A percentile compares a stretch with the other conserved stretches of the same genome.
phyloP scores from a whole-genome alignment of 2,113 vertebrate genomes.

The Chelonoidis abingdonii region DNA sequence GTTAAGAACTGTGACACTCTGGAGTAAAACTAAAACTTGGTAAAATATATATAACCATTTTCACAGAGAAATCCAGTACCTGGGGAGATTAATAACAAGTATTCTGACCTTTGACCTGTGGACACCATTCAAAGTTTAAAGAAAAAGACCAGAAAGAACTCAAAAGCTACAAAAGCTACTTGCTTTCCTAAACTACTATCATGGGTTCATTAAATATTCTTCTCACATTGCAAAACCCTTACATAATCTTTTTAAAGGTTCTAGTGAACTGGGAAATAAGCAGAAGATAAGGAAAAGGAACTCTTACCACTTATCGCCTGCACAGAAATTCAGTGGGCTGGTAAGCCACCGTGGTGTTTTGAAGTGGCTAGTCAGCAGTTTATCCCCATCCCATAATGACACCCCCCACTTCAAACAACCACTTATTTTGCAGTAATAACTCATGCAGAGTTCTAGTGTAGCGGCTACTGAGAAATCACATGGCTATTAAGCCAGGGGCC shows the following conservation, averaged over 20 bases:
- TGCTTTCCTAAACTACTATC: background rate
- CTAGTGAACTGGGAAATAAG: background rate
- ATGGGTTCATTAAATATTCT: background rate
- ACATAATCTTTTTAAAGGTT: background rate
- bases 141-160: background rate
- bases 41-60: background rate
- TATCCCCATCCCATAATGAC: background rate
- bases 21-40: background rate
- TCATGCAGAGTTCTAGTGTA: background rate
- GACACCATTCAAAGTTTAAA: background rate
- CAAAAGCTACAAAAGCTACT: background rate
- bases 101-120: background rate
- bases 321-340: background rate
- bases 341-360: background rate
- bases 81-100: background rate
- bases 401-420: background rate
- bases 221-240: background rate
- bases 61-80: background rate
- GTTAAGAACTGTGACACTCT: slow-evolving; percentile 7
- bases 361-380: background rate
- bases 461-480: background rate
- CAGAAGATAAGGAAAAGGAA: rapidly evolving
- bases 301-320: background rate
- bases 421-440: background rate
- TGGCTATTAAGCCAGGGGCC: background rate